Conservation (phyloP, 1,140 invertebrate species). For the Lepidurus arcticus region DNA sequence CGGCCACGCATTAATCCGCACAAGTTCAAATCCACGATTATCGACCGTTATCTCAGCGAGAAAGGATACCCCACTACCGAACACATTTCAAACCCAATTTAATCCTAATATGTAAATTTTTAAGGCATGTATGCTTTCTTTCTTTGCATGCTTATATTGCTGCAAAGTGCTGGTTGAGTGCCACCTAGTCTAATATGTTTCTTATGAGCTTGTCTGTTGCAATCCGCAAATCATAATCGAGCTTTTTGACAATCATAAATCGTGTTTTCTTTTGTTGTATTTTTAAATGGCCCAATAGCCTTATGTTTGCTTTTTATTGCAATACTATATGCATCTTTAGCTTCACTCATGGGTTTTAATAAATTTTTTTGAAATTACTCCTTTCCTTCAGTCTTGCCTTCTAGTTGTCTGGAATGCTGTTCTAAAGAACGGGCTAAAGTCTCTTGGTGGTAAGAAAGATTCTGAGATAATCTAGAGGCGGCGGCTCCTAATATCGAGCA, state of each 20-base stretch:
- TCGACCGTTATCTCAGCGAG: slow-evolving; percentile 7
- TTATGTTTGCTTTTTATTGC: slow-evolving; percentile 4
- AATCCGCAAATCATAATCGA: neutral
- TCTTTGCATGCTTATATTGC: slow-evolving; percentile 10
- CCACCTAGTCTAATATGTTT: neutral
- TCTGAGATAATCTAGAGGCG: slow-evolving; percentile 26
- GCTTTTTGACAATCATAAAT: neutral
- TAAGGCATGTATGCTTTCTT: neutral
- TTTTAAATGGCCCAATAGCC: neutral
- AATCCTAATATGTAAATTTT: neutral
- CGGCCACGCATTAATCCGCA: neutral
- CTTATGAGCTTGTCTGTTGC: neutral
- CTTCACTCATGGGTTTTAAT: neutral
- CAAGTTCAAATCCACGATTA: slow-evolving; percentile 24
- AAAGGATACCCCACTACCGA: neutral
- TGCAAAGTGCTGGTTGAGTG: neutral
- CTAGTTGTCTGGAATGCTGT: slow-evolving; percentile 23
- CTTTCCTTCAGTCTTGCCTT: neutral
- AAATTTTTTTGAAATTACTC: neutral
- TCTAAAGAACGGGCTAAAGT: slow-evolving; percentile 24
- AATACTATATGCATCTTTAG: slow-evolving; percentile 17
- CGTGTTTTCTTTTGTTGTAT: neutral
- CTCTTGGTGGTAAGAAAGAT: slow-evolving; percentile 29
- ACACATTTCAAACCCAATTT: neutral
- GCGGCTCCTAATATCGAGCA: slow-evolving; percentile 10